Evolutionary conservation across 2,888 invertebrate species (phyloP).

Genomic region (Lepidocyrtinus sp.): DNA sequence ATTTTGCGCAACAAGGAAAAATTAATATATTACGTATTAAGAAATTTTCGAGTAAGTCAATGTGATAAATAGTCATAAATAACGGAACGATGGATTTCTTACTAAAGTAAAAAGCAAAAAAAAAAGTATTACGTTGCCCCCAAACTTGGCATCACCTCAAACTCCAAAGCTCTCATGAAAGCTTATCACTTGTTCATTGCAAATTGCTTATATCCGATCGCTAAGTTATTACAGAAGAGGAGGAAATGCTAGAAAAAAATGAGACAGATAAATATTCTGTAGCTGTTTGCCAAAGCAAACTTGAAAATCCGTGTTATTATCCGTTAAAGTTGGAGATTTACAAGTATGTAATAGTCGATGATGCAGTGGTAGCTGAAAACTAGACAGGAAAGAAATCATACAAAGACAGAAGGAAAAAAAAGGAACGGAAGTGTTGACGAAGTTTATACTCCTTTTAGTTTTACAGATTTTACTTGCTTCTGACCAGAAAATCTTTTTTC

Average conservation of each 20-base stretch:
- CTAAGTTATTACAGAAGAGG: background rate
- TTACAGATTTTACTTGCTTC: background rate
- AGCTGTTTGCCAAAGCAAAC: slow-evolving; percentile 54
- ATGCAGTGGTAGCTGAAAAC: slow-evolving; percentile 15
- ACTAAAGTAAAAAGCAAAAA: slow-evolving; percentile 17
- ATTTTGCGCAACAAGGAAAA: slow-evolving; percentile 26
- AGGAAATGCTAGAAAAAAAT: slow-evolving; percentile 38
- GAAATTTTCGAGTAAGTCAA: background rate
- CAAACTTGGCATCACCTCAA: slow-evolving; percentile 20
- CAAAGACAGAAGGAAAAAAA: slow-evolving; percentile 11
- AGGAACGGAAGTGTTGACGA: slow-evolving; percentile 53
- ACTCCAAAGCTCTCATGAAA: background rate
- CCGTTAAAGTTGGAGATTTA: slow-evolving; percentile 37
- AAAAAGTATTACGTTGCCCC: slow-evolving; percentile 57
- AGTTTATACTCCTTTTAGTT: background rate
- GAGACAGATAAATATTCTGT: slow-evolving; percentile 44
- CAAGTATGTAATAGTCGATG: slow-evolving; percentile 26
- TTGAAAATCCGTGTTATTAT: slow-evolving; percentile 42
- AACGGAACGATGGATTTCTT: background rate
- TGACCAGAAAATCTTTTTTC: no score
- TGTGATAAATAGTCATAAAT: slow-evolving; percentile 11
- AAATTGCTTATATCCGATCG: slow-evolving; percentile 13
- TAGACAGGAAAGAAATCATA: slow-evolving; percentile 10
- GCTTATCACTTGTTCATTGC: slow-evolving; percentile 27
- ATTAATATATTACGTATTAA: slow-evolving; percentile 18